Evolutionary conservation across 2,113 vertebrate species (phyloP).

Genomic region (Callipepla californica): DNA sequence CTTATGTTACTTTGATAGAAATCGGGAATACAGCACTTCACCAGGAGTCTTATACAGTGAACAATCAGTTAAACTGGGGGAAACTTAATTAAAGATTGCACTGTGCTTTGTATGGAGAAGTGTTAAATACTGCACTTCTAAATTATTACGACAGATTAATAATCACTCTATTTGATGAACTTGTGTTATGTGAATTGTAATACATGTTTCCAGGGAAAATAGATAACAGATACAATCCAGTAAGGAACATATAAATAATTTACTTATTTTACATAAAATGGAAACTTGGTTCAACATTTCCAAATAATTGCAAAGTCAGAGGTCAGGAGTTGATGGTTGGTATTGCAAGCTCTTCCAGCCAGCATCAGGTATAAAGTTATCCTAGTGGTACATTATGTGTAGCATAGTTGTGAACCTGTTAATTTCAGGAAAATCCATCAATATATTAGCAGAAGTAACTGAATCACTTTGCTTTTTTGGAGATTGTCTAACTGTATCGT

Average conservation of each 20-base stretch:
- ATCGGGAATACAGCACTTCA: background rate
- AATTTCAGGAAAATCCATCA: background rate
- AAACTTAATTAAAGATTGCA: background rate
- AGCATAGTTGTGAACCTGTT: background rate
- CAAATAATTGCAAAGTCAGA: background rate
- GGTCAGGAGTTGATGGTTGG: background rate
- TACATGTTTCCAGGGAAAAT: background rate
- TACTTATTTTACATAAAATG: background rate
- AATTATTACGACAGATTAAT: background rate
- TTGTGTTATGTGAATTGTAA: background rate
- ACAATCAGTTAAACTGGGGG: background rate
- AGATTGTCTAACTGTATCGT: background rate
- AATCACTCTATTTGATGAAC: background rate
- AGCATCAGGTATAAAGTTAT: background rate
- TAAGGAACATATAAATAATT: background rate
- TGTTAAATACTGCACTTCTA: background rate
- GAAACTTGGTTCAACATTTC: background rate
- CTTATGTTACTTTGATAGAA: background rate
- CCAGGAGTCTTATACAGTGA: background rate
- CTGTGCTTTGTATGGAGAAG: background rate
- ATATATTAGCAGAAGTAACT: background rate
- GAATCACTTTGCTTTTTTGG: background rate
- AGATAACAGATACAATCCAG: background rate
- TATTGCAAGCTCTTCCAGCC: background rate
- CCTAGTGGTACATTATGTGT: background rate